Conservation (phyloP, 2,888 invertebrate genomes). For the Heteropelma amictum region DNA sequence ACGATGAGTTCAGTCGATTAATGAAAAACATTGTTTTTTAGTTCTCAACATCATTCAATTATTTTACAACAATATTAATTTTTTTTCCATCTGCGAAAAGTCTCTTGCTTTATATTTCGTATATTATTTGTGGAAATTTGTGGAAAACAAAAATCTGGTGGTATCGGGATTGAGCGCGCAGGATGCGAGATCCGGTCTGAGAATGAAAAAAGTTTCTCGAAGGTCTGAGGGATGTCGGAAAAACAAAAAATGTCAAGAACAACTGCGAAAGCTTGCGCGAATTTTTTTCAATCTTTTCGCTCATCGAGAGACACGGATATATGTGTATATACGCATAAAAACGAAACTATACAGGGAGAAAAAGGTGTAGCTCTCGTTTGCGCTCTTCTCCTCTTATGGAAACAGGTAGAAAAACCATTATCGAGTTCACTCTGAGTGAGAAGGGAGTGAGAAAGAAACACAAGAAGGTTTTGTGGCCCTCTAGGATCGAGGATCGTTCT, state of each 20-base stretch:
- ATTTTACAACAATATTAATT: no score
- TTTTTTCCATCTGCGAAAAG: no score
- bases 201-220: constrained; percentile 25
- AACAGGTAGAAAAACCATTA: constrained; percentile 22
- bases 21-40: no score
- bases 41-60: no score
- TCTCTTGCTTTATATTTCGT: no score
- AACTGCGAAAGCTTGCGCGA: constrained; percentile 2
- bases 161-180: no score
- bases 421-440: constrained; percentile 31
- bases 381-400: background rate
- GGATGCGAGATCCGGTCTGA: background rate
- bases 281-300: background rate
- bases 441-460: background rate
- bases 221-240: background rate
- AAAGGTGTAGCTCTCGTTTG: background rate
- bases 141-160: no score
- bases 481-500: constrained; percentile 32
- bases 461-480: constrained; percentile 1
- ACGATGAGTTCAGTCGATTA: no score
- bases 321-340: background rate
- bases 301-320: background rate
- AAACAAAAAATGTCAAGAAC: background rate
- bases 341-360: background rate
- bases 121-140: no score